Evolutionary conservation across 64 coral and sea anemone genomes (phyloP).

Genomic region (Dendrophyllia cribrosa): DNA sequence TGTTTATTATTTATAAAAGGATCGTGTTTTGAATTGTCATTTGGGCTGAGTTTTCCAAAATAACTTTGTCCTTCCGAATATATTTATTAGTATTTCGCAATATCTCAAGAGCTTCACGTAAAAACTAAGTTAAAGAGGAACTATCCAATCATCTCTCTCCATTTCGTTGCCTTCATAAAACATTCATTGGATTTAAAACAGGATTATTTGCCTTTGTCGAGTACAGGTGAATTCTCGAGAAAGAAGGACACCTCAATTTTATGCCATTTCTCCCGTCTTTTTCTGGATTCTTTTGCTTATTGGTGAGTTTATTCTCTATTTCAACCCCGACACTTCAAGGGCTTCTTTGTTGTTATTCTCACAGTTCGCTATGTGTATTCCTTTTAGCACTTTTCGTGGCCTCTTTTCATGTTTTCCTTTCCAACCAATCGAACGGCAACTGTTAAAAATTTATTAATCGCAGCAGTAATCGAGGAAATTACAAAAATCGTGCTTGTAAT

Average conservation of each 20-base stretch:
- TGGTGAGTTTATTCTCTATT: background rate
- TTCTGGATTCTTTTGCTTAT: background rate
- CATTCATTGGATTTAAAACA: constrained; percentile 6
- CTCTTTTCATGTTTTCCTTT: background rate
- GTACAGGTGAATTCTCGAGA: constrained; percentile 2
- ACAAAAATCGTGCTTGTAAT: background rate
- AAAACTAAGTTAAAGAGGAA: background rate
- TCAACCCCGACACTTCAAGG: background rate
- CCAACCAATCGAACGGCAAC: background rate
- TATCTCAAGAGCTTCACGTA: background rate
- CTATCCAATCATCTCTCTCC: background rate
- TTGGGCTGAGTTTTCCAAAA: background rate
- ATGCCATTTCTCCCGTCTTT: background rate
- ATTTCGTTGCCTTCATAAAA: constrained; percentile 11
- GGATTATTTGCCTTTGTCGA: constrained; percentile 6
- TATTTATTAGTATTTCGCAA: background rate
- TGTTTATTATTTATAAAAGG: background rate
- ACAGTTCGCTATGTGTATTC: background rate
- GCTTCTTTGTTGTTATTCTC: background rate
- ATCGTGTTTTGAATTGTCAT: background rate
- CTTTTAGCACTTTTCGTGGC: background rate
- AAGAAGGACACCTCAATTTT: background rate
- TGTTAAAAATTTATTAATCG: background rate
- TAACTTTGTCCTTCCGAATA: background rate
- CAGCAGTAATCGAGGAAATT: background rate